Percentiles rank a stretch among this genome's conserved stretches.
Evolutionary conservation across 1,140 invertebrate species (phyloP).

Genomic region (Macrobrachium rosenbergii): DNA sequence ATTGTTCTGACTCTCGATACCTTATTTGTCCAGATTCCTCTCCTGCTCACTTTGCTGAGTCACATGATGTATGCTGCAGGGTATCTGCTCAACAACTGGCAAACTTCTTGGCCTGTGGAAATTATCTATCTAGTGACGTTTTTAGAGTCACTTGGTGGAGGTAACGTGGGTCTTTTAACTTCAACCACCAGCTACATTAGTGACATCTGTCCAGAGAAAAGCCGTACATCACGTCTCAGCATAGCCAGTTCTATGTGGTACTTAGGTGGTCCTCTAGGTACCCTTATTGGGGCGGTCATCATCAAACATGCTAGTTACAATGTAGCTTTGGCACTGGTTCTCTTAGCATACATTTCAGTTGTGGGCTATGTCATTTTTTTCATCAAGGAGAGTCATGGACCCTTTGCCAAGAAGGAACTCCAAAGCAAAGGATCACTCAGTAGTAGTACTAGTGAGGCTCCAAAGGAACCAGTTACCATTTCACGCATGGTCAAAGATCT

Average conservation of each 20-base stretch:
- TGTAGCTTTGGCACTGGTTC: constrained; percentile 29
- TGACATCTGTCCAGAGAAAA: constrained; percentile 42
- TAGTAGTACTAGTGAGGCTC: neutral
- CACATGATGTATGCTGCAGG: constrained; percentile 36
- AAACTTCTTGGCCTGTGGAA: constrained; percentile 42
- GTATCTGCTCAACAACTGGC: constrained; percentile 39
- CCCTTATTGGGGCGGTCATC: constrained; percentile 34
- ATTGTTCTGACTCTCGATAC: too few species aligned
- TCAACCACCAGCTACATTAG: constrained; percentile 44
- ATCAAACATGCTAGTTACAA: constrained; percentile 31
- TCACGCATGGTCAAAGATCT: constrained; percentile 36
- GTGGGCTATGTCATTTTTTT: constrained; percentile 42
- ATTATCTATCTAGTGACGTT: constrained; percentile 47
- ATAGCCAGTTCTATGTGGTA: constrained; percentile 56
- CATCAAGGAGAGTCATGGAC: constrained; percentile 58
- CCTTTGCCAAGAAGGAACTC: constrained; percentile 38
- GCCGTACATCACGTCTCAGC: constrained; percentile 37
- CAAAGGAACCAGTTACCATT: constrained; percentile 13
- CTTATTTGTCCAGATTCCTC: constrained; percentile 36
- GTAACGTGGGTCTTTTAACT: constrained; percentile 47
- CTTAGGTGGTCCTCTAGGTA: constrained; percentile 55
- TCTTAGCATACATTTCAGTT: constrained; percentile 37
- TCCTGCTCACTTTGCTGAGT: constrained; percentile 29
- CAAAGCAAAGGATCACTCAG: neutral
- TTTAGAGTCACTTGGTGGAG: constrained; percentile 46